phyloP scores from a whole-genome alignment of 2,888 invertebrate genomes.

The Nipponacmea schrenckii region DNA sequence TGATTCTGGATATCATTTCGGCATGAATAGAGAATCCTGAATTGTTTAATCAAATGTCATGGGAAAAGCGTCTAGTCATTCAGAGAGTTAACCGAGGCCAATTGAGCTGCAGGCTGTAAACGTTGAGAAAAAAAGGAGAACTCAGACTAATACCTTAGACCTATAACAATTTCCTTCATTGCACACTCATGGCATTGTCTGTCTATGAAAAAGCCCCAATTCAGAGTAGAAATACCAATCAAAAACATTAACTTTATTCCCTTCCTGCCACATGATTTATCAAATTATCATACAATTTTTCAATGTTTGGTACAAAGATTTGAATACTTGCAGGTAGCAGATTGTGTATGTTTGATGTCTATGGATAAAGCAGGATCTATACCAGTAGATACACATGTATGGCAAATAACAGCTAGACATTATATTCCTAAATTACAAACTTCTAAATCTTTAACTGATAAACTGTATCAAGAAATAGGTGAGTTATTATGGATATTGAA shows the following conservation, averaged over 20 bases:
- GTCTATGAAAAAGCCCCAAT: no score
- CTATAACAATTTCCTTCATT: no score
- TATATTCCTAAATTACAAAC: constrained; percentile 82
- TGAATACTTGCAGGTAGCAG: constrained; percentile 88
- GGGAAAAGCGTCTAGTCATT: no score
- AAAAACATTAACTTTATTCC: not conserved
- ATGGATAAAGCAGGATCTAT: constrained; percentile 87
- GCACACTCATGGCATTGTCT: no score
- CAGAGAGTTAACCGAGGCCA: no score
- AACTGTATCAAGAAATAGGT: constrained; percentile 87
- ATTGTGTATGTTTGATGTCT: constrained; percentile 97
- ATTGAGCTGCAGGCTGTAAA: no score
- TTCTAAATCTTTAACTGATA: constrained; percentile 83
- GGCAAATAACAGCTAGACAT: constrained; percentile 84
- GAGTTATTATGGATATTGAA: constrained; percentile 13
- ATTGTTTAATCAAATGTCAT: no score
- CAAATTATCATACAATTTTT: constrained; percentile 3
- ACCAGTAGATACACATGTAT: constrained; percentile 96
- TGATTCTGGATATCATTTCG: no score
- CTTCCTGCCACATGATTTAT: not conserved
- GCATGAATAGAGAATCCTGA: no score
- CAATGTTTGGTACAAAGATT: not conserved
- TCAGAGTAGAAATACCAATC: not conserved
- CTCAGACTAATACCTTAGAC: no score
- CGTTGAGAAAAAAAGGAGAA: no score